These are phyloP conservation scores for Sternotherus odoratus DNA, from an alignment of 2,797 vertebrate genomes.

Conservation along the genomic window DNA sequence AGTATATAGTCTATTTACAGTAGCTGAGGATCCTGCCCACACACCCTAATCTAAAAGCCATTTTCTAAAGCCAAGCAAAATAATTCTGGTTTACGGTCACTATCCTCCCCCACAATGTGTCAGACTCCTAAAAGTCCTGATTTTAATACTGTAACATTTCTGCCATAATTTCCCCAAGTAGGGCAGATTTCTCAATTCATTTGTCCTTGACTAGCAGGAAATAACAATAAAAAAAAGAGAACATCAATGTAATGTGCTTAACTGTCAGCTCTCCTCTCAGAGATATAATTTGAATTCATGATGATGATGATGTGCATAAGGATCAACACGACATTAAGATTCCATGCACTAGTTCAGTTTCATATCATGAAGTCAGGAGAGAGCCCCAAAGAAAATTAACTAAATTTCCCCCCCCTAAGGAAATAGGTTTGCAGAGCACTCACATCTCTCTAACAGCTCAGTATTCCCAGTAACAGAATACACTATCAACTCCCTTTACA, in stretches of 20 bases:
- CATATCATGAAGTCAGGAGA: neutral
- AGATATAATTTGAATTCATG: neutral
- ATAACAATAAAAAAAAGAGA: neutral
- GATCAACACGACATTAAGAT: neutral
- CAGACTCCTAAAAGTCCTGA: neutral
- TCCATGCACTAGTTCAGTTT: neutral
- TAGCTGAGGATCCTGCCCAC: neutral
- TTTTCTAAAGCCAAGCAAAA: conserved; percentile 12
- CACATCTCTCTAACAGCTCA: neutral
- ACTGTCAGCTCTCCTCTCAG: neutral
- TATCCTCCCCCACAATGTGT: neutral
- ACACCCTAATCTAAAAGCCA: neutral
- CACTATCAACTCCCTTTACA: neutral
- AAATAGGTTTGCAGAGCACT: neutral
- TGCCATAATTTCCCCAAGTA: neutral
- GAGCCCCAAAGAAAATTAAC: neutral
- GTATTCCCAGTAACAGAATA: neutral
- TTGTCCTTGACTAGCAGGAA: neutral
- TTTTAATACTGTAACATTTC: neutral
- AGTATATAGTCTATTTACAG: neutral
- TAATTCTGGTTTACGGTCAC: neutral
- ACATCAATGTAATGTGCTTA: neutral
- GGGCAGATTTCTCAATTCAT: neutral
- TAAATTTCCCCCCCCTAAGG: neutral
- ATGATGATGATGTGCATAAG: neutral